These are phyloP conservation scores for Crocidura indochinensis DNA, from an alignment of 2,797 vertebrate genomes.

Conservation along the genomic window DNA sequence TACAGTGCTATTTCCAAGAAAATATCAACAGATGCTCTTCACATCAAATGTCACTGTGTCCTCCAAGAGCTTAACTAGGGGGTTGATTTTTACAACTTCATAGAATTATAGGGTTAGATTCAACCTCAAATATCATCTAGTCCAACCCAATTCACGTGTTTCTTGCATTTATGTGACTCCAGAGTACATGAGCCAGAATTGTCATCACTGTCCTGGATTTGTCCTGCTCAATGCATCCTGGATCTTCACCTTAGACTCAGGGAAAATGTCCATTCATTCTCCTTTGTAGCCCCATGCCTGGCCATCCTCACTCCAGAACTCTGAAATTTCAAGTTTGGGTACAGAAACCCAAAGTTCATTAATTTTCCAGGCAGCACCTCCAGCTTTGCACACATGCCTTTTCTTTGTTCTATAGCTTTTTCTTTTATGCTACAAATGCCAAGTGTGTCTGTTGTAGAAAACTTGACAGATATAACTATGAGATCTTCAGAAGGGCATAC, in stretches of 20 bases:
- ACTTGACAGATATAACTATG: not conserved
- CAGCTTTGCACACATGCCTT: not conserved
- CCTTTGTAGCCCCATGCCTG: not conserved
- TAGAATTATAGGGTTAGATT: constrained; percentile 51
- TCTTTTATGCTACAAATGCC: not conserved
- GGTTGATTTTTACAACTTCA: constrained; percentile 37
- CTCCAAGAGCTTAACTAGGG: constrained; percentile 75
- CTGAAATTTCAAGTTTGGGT: not conserved
- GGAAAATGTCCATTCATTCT: not conserved
- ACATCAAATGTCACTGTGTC: constrained; percentile 59
- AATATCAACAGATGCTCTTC: constrained; percentile 79
- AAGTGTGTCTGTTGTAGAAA: not conserved
- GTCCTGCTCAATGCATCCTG: not conserved
- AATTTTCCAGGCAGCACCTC: not conserved
- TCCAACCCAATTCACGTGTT: constrained; percentile 51
- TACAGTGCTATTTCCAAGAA: constrained; percentile 81
- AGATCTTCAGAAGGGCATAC: not conserved
- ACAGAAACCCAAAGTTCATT: constrained; percentile 29
- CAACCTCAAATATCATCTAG: constrained; percentile 61
- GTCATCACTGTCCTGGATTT: not conserved
- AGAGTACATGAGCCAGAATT: not conserved
- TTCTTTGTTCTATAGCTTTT: not conserved
- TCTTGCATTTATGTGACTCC: not conserved
- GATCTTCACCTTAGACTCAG: not conserved
- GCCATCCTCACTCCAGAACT: not conserved